phyloP scores from a whole-genome alignment of 2,888 invertebrate genomes.

The Temnothorax ravouxi region DNA sequence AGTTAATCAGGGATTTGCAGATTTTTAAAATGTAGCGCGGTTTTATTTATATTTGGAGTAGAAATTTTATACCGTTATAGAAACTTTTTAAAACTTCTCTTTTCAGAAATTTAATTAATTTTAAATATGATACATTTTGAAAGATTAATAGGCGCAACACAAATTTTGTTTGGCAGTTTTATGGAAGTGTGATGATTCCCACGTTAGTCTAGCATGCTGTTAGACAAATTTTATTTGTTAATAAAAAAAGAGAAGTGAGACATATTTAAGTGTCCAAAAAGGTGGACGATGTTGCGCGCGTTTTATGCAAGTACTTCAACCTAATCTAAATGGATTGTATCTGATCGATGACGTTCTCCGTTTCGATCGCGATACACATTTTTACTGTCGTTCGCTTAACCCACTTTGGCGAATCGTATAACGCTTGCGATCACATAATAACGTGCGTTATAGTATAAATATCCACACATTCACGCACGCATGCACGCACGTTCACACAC shows the following conservation, averaged over 20 bases:
- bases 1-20: neutral
- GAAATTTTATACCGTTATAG: neutral
- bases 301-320: neutral
- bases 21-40: neutral
- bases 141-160: neutral
- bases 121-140: neutral
- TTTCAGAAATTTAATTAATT: neutral
- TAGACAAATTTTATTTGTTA: neutral
- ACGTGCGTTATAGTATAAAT: slow-evolving; percentile 5
- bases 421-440: slow-evolving; percentile 14
- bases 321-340: neutral
- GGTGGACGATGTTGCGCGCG: no score
- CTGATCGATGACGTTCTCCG: slow-evolving; percentile 60
- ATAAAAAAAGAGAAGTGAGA: neutral
- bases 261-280: neutral
- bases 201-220: neutral
- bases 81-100: neutral
- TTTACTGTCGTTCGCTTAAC: slow-evolving; percentile 67
- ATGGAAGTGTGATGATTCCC: neutral
- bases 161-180: neutral
- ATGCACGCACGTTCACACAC: slow-evolving; percentile 37
- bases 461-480: slow-evolving; percentile 37
- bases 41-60: neutral
- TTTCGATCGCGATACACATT: slow-evolving; percentile 61
- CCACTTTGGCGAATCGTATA: slow-evolving; percentile 60